These are phyloP conservation scores for Poecilia picta DNA, from an alignment of 2,797 vertebrate genomes.

Conservation along the genomic window DNA sequence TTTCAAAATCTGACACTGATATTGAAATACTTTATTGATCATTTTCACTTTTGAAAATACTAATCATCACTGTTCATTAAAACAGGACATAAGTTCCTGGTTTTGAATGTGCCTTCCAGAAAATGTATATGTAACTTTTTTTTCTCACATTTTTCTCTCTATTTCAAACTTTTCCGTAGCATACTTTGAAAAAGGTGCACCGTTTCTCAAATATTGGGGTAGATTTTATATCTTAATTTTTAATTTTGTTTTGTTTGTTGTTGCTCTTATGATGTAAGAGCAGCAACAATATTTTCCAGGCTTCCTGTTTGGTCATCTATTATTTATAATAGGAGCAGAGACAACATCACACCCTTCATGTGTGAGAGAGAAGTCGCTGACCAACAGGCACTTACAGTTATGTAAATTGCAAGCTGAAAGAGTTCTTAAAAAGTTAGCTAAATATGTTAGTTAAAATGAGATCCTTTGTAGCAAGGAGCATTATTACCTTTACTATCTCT, in stretches of 20 bases:
- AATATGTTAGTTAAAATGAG: neutral
- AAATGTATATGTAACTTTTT: too few relatives aligned
- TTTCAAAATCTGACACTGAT: neutral
- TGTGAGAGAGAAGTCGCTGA: neutral
- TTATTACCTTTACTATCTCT: neutral
- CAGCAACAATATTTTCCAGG: neutral
- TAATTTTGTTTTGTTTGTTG: neutral
- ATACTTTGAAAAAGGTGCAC: neutral
- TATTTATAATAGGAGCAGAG: neutral
- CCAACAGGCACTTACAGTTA: neutral
- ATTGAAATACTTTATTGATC: neutral
- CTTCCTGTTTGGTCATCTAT: neutral
- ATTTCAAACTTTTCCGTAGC: neutral
- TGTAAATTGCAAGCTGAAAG: neutral
- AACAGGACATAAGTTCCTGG: slow-evolving; percentile 12
- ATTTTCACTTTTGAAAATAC: neutral
- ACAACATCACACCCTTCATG: neutral
- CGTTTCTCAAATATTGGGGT: neutral
- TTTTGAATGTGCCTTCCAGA: neutral
- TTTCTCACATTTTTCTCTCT: neutral
- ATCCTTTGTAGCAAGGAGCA: neutral
- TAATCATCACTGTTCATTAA: neutral
- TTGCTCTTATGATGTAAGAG: neutral
- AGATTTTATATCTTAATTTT: neutral
- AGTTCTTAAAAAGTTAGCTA: neutral